Evolutionary conservation across 2,113 vertebrate species (phyloP), one percentile per base, ranked within the genome.

Genomic region (Seriola aureovittata): DNA sequence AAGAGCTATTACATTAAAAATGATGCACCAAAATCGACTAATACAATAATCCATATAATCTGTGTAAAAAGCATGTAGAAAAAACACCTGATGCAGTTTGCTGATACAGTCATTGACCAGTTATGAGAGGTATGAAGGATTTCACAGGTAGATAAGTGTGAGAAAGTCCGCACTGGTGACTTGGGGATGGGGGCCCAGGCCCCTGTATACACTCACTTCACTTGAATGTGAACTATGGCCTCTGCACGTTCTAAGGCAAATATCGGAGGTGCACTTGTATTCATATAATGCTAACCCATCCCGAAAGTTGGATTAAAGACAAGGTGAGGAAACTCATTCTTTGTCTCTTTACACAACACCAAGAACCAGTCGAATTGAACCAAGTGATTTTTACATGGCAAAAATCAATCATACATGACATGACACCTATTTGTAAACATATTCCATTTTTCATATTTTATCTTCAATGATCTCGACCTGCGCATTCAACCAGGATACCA

Each of bases 11-110:
- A 98, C 97, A 97, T 97, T 96, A 97, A 97, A 98, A 99, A 97
- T 95, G 96, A 97, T 97, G 96, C 97, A 97, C 96, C 96, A 96
- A 97, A 97, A 97, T 96, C 91, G 97, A 94, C 92, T 96, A 97
- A 97, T 98, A 99, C 97, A 98, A 97, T 97, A 97, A 97, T 99
- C 97, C 97, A 97, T 98, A 98, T 95, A 97, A 97, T 98, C 95
- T 98, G 97, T 99, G 97, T 99, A 99, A 99, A 99, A 99, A 99
- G 97, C 97, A 98, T 98, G 97, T 99, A 99, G 97, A 99, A 99
- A 91, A 99, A 99, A 99, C 97, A 99, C 98, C 98, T 99, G 98
- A 99, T 99, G 97, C 97, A 96, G 97, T 97, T 97, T 98, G 97
- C 97, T 96, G 94, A 96, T 98, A 99, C 98, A 99, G 98, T 99